These are phyloP conservation scores for Cheilosia vernalis DNA, from an alignment of 2,888 invertebrate genomes.

Conservation along the genomic window DNA sequence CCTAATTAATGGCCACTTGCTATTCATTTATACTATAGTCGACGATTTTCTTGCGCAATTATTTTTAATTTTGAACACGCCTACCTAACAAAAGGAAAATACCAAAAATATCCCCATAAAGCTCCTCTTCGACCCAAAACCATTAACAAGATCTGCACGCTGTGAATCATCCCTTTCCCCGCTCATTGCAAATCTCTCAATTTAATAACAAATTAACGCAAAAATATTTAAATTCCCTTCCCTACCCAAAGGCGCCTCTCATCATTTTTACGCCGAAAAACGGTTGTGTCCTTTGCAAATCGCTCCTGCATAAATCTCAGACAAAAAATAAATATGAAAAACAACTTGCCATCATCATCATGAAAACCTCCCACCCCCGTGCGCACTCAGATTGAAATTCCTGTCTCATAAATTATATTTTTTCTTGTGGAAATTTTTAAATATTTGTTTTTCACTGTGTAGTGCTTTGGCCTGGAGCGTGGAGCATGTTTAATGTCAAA, in stretches of 20 bases:
- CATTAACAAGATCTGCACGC: constrained; percentile 40
- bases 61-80: neutral
- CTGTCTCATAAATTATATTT: constrained; percentile 63
- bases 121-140: constrained; percentile 58
- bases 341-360: constrained; percentile 21
- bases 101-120: constrained; percentile 57
- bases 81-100: constrained; percentile 50
- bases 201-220: constrained; percentile 70
- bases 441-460: constrained; percentile 47
- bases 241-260: constrained; percentile 11
- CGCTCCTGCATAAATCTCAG: constrained; percentile 64
- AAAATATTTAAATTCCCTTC: constrained; percentile 57
- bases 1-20: constrained; percentile 53
- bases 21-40: constrained; percentile 50
- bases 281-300: constrained; percentile 63
- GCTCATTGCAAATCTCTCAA: constrained; percentile 47
- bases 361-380: neutral
- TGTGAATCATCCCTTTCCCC: neutral
- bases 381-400: constrained; percentile 55
- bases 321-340: constrained; percentile 36
- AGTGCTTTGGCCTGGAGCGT: neutral
- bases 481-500: constrained; percentile 56
- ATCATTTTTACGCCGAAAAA: constrained; percentile 60
- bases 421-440: constrained; percentile 40
- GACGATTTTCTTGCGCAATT: constrained; percentile 18